Percentiles rank a stretch among this genome's conserved stretches.
Evolutionary conservation across 2,113 vertebrate genomes (phyloP).

Genomic region (Bufo bufo): DNA sequence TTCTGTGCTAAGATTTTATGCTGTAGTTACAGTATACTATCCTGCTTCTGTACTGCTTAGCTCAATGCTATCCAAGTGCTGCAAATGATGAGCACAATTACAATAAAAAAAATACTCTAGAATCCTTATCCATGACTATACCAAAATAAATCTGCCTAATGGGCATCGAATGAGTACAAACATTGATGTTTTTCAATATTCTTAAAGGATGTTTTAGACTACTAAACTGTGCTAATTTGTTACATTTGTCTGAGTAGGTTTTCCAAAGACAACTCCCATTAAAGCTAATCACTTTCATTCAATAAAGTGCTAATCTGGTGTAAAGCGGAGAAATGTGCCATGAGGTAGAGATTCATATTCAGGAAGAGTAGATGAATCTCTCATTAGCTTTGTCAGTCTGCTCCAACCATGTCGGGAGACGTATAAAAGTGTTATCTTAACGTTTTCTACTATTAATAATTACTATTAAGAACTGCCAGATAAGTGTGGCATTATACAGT

Average conservation of each 20-base stretch:
- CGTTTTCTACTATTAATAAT: too few species aligned
- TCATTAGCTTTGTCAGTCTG: neutral
- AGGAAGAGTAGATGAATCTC: neutral
- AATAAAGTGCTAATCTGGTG: neutral
- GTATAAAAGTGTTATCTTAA: neutral
- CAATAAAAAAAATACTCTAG: neutral
- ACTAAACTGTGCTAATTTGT: neutral
- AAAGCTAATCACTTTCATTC: constrained; percentile 4
- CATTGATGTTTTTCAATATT: neutral
- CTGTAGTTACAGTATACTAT: neutral
- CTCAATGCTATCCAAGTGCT: neutral
- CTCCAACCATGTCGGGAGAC: neutral
- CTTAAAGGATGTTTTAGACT: neutral
- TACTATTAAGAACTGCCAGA: too few species aligned
- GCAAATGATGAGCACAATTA: neutral
- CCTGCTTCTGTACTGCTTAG: neutral
- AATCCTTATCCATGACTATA: neutral
- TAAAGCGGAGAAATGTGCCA: too few species aligned
- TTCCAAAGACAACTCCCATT: constrained; percentile 8
- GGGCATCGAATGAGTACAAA: neutral
- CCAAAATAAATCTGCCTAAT: neutral
- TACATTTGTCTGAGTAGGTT: neutral
- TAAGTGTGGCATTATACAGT: too few species aligned
- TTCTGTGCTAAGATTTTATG: neutral
- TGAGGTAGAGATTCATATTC: neutral